These are phyloP conservation scores for Vultur gryphus DNA, from an alignment of 2,797 vertebrate genomes.

Conservation along the genomic window DNA sequence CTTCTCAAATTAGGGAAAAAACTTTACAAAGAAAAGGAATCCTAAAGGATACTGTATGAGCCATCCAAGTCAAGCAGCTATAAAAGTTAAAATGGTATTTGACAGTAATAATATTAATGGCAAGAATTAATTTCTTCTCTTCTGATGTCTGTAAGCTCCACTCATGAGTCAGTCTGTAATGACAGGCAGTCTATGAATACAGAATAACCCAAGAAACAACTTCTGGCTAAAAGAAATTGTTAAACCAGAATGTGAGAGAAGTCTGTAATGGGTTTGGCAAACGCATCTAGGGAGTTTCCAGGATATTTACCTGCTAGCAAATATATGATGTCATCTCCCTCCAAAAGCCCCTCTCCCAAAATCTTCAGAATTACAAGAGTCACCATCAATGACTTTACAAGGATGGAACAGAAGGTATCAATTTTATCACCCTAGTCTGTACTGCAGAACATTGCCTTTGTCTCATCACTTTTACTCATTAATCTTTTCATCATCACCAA, in stretches of 20 bases:
- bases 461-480: not conserved
- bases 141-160: not conserved
- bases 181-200: not conserved
- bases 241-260: not conserved
- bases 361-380: not conserved
- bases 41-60: not conserved
- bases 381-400: not conserved
- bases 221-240: not conserved
- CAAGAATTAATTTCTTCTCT: not conserved
- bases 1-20: not conserved
- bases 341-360: not conserved
- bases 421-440: not conserved
- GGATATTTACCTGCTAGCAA: not conserved
- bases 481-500: not conserved
- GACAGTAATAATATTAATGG: not conserved
- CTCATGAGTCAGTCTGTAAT: not conserved
- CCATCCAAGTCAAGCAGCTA: not conserved
- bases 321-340: not conserved
- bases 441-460: not conserved
- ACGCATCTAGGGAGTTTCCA: not conserved
- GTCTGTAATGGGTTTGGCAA: not conserved
- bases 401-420: not conserved
- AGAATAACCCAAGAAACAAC: not conserved
- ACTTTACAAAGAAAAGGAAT: not conserved
- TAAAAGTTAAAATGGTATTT: not conserved